Evolutionary conservation across 2,888 invertebrate species (phyloP), one percentile per base, ranked within the genome.

Genomic region (Spodoptera picta): DNA sequence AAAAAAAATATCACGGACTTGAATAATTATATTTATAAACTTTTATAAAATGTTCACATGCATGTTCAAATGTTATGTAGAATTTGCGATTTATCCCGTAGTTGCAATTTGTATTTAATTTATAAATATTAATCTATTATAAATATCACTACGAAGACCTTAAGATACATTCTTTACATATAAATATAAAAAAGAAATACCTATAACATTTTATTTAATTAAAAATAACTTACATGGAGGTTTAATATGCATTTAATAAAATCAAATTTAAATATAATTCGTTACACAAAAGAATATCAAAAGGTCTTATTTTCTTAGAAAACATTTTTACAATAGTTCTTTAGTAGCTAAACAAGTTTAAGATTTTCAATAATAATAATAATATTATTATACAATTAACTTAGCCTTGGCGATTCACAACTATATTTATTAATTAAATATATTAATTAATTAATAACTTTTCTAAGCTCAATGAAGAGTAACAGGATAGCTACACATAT

Each of bases 381-480:
- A 36, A 9, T 36, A 36, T 36, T 56, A 46, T 49, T 74, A 65
- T 71, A 77, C 54, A 50, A 66, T 60, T 59, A 60, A 41, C 41
- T 77, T 77, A 77, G 59, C 59, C 75, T 69, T 72, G 63, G 60
- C 65, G 50, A 72, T 67, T 68, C 57, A 77, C 62, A 64, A 62
- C 65, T 63, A 65, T 50, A 61, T 65, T 57, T 65, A 60, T 52
- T 45, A 47, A 49, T 46, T 63, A 53, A 73, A 66, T 19, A 14
- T 69, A 64, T 57, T 48, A 57, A 14, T 14, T 14, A 14, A 51
- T 74, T 53, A 24, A 14, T 57, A 36, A 9, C 6, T 70, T 65
- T 53, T 75, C 78, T 78, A 76, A 78, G 76, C 76, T 76, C 78
- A 78, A 65, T 71, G 60, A 63, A 70, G 65, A 75, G 48, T 75